Conservation (phyloP, 2,888 invertebrate species). For the Heliconius ethilla region DNA sequence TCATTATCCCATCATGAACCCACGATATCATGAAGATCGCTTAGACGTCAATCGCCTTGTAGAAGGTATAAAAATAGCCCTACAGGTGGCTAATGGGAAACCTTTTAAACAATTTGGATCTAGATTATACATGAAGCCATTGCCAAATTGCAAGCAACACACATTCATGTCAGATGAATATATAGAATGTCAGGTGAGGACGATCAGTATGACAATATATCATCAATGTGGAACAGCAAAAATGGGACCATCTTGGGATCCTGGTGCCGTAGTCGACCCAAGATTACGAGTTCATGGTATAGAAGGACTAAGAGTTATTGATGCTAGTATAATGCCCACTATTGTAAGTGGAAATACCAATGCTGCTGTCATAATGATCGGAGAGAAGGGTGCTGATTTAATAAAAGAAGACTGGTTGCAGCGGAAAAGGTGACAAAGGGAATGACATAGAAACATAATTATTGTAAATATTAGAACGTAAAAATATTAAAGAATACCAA, state of each 20-base stretch:
- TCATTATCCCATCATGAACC: constrained; percentile 93
- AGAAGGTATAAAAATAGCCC: constrained; percentile 90
- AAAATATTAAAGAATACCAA: constrained; percentile 4
- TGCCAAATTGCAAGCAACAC: constrained; percentile 89
- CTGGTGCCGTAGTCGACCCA: constrained; percentile 91
- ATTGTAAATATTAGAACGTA: constrained; percentile 28
- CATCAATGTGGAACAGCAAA: constrained; percentile 94
- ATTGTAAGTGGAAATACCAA: constrained; percentile 95
- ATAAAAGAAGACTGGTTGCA: constrained; percentile 91
- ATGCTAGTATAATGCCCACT: constrained; percentile 94
- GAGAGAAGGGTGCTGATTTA: constrained; percentile 92
- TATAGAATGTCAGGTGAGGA: constrained; percentile 92
- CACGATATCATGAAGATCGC: constrained; percentile 94
- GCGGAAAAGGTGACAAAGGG: constrained; percentile 59
- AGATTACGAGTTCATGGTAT: constrained; percentile 89
- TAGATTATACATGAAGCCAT: constrained; percentile 86
- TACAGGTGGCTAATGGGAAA: constrained; percentile 87
- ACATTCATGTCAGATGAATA: constrained; percentile 90
- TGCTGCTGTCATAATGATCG: constrained; percentile 96
- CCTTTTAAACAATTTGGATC: constrained; percentile 92
- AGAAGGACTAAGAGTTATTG: constrained; percentile 89
- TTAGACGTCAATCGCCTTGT: constrained; percentile 90
- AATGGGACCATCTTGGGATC: constrained; percentile 92
- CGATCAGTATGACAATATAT: constrained; percentile 94
- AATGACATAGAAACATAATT: neutral